phyloP scores from a whole-genome alignment of 2,113 vertebrate species.

The Tachysurus vachellii region DNA sequence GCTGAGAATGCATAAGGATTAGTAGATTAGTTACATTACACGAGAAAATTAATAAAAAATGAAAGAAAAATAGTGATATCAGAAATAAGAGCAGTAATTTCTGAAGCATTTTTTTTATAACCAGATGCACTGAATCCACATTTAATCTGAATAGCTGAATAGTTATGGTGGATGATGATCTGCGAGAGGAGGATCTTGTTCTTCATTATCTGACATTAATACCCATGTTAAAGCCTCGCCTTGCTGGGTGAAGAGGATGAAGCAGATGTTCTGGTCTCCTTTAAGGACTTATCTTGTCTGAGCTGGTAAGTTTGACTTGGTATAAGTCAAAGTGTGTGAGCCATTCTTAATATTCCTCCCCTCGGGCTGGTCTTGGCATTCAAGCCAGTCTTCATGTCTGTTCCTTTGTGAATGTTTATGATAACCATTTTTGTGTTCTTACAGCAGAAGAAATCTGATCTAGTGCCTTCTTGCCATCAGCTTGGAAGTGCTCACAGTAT shows the following conservation, averaged over 20 bases:
- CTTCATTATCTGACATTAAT: background rate
- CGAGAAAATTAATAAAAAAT: background rate
- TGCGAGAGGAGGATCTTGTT: background rate
- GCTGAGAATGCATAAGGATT: background rate
- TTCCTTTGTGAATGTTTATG: background rate
- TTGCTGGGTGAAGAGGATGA: background rate
- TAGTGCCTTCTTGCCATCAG: background rate
- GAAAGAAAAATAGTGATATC: background rate
- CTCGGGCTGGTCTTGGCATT: background rate
- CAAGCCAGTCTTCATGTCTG: background rate
- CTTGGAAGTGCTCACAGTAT: background rate
- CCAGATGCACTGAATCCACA: background rate
- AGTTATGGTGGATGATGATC: background rate
- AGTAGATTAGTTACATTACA: constrained; percentile 4
- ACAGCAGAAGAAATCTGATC: background rate
- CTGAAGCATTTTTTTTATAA: background rate
- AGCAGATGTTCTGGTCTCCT: background rate
- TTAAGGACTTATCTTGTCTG: background rate
- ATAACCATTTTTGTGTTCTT: background rate
- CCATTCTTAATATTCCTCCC: background rate
- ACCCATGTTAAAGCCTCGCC: background rate
- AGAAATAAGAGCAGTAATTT: background rate
- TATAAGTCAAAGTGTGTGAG: background rate
- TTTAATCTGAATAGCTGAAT: background rate
- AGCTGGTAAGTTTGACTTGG: background rate